Evolutionary conservation across 2,888 invertebrate genomes (phyloP).

Genomic region (Opisthograptis luteolata): DNA sequence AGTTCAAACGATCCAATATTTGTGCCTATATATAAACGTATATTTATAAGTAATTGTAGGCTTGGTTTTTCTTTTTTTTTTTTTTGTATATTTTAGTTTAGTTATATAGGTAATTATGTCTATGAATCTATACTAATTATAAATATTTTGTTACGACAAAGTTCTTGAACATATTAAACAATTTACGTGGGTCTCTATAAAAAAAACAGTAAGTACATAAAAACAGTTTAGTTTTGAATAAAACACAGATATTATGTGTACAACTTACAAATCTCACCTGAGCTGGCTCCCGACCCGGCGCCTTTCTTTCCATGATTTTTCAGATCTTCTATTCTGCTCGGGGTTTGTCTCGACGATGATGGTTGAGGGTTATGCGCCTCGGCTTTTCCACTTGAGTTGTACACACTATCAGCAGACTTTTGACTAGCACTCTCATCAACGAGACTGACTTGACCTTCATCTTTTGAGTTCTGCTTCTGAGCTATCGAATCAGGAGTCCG

Average conservation of each 20-base stretch:
- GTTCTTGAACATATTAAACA: too few relatives aligned
- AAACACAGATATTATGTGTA: background rate
- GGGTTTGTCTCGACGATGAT: conserved; percentile 77
- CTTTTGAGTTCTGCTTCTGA: conserved; percentile 62
- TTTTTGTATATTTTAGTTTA: too few relatives aligned
- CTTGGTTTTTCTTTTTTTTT: too few relatives aligned
- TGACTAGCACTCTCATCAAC: conserved; percentile 77
- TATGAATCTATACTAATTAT: too few relatives aligned
- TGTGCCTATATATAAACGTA: too few relatives aligned
- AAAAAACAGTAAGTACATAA: too few relatives aligned
- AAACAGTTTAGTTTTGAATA: background rate
- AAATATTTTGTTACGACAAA: too few relatives aligned
- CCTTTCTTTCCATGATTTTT: conserved; percentile 76
- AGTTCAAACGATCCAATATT: too few relatives aligned
- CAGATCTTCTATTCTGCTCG: conserved; percentile 77
- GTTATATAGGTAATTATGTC: too few relatives aligned
- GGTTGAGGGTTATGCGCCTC: conserved; percentile 74
- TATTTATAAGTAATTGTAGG: too few relatives aligned
- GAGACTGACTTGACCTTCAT: conserved; percentile 52
- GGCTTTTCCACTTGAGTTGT: conserved; percentile 79
- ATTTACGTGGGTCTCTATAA: too few relatives aligned
- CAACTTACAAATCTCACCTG: conserved; percentile 61
- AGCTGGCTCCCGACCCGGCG: conserved; percentile 86
- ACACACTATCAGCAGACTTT: conserved; percentile 83
- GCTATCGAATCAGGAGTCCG: conserved; percentile 67